A percentile compares a stretch with the other conserved stretches of the same genome.
Conservation (phyloP, 30 jellyfish, hydroid and myxozoan species). For the Chrysaora quinquecirrha region DNA sequence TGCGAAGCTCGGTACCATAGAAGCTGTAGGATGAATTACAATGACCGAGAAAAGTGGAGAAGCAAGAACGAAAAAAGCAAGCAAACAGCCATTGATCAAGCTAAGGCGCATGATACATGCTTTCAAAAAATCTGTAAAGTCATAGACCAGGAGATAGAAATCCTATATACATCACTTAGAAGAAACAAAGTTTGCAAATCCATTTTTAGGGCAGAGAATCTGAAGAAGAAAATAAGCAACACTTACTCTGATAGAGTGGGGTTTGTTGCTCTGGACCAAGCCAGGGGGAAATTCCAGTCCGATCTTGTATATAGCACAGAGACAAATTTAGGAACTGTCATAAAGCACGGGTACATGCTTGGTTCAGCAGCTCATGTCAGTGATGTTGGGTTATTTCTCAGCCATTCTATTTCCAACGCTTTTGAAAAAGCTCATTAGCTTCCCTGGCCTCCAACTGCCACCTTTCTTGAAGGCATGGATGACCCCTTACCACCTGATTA, state of each 20-base stretch:
- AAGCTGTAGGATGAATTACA: constrained; percentile 1
- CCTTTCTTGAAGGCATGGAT: constrained; percentile 28
- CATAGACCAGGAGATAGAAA: constrained; percentile 9
- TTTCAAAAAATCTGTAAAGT: constrained; percentile 25
- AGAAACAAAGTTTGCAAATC: constrained; percentile 15
- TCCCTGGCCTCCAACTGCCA: constrained; percentile 31
- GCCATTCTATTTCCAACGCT: constrained; percentile 13
- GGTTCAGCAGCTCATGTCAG: constrained; percentile 19
- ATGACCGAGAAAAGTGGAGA: constrained; percentile 9
- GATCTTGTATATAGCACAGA: constrained; percentile 15
- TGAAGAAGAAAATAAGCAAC: constrained; percentile 5
- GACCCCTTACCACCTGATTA: constrained; percentile 32
- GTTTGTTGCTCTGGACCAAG: constrained; percentile 14
- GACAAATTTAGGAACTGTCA: constrained; percentile 25
- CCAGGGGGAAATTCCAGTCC: constrained; percentile 6
- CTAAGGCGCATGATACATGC: constrained; percentile 28
- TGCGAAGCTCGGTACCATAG: constrained; percentile 19
- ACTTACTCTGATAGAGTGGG: constrained; percentile 18
- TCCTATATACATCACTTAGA: background rate
- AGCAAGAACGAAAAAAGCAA: constrained; percentile 26
- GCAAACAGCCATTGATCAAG: constrained; percentile 22
- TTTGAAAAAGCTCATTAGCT: constrained; percentile 18
- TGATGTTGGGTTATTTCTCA: constrained; percentile 27
- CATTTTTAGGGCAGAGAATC: background rate
- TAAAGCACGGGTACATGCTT: constrained; percentile 21